Conservation (phyloP, 2,888 invertebrate species). For the Drosophila percnosoma region DNA sequence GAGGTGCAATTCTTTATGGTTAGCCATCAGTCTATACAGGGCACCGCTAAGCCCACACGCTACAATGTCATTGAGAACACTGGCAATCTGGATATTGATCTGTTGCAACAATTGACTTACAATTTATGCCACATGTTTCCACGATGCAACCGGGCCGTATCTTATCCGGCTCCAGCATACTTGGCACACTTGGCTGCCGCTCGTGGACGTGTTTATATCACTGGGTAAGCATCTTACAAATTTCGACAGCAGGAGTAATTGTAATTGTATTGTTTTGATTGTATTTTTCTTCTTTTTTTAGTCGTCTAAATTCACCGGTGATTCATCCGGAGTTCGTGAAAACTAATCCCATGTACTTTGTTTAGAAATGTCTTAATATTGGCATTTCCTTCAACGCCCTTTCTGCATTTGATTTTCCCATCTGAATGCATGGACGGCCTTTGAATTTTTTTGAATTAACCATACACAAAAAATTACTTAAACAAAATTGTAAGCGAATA, state of each 20-base stretch:
- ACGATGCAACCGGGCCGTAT: conserved; percentile 92
- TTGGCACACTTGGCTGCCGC: conserved; percentile 94
- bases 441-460: conserved; percentile 58
- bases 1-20: conserved; percentile 96
- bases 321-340: conserved; percentile 86
- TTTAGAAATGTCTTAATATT: conserved; percentile 85
- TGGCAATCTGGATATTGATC: conserved; percentile 88
- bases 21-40: conserved; percentile 89
- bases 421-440: background rate
- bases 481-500: conserved; percentile 44
- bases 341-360: conserved; percentile 89
- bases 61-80: conserved; percentile 95
- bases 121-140: conserved; percentile 94
- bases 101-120: conserved; percentile 92
- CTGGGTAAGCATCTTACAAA: conserved; percentile 69
- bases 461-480: conserved; percentile 59
- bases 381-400: background rate
- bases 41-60: conserved; percentile 94
- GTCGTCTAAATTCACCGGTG: conserved; percentile 74
- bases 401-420: background rate
- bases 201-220: conserved; percentile 86
- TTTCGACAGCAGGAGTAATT: background rate
- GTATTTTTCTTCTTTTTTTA: background rate
- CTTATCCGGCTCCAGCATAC: conserved; percentile 95
- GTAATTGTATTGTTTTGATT: background rate